A percentile compares a stretch with the other conserved stretches of the same genome.
Evolutionary conservation across 2,113 vertebrate genomes (phyloP).

Genomic region (Siniperca chuatsi): DNA sequence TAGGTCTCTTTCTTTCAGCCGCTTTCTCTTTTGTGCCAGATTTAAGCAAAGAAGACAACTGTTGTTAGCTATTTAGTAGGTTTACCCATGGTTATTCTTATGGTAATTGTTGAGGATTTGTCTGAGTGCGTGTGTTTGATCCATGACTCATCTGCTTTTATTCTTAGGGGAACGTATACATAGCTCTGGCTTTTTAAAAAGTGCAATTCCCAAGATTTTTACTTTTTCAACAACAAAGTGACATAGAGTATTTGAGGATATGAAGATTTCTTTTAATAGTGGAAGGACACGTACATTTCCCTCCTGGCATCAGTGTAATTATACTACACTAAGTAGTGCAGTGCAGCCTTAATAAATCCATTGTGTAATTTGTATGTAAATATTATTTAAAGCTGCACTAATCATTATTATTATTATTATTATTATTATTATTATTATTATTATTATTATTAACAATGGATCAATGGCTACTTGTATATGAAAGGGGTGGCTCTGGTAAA

Average conservation of each 20-base stretch:
- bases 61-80: constrained; percentile 12
- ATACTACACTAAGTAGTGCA: background rate
- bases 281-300: background rate
- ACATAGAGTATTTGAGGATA: background rate
- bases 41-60: constrained; percentile 22
- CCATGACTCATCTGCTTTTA: constrained; percentile 13
- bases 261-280: background rate
- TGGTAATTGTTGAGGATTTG: constrained; percentile 22
- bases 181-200: background rate
- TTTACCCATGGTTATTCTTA: background rate
- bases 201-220: background rate
- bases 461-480: background rate
- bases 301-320: background rate
- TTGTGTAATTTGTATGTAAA: background rate
- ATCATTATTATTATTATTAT: background rate
- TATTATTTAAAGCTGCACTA: background rate
- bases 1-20: background rate
- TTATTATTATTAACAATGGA: background rate
- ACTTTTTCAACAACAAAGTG: constrained; percentile 1
- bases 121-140: constrained; percentile 16
- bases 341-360: background rate
- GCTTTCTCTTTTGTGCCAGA: background rate
- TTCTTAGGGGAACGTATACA: background rate
- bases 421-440: background rate
- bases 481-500: background rate